A percentile compares a stretch with the other conserved stretches of the same genome.
Evolutionary conservation across 2,797 vertebrate genomes (phyloP).

Genomic region (Aphelocoma californica): DNA sequence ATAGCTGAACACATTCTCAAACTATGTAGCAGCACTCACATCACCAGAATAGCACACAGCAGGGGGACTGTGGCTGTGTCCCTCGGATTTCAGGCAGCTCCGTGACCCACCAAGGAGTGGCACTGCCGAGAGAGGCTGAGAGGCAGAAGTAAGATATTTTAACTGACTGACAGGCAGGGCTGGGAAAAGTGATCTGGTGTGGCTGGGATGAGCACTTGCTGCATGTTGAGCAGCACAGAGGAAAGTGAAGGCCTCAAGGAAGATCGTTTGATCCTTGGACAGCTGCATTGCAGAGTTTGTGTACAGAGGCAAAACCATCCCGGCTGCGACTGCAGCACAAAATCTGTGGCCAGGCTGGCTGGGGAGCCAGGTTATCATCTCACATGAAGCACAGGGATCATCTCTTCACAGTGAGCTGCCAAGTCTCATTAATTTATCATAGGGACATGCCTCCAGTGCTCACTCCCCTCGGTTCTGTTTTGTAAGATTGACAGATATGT

Average conservation of each 20-base stretch:
- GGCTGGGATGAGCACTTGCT: not conserved
- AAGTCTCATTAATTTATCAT: constrained; percentile 50
- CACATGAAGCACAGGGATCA: not conserved
- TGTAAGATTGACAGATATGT: constrained; percentile 9
- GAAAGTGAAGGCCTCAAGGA: not conserved
- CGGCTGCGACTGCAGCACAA: not conserved
- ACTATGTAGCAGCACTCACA: not conserved
- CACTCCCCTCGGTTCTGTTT: not conserved
- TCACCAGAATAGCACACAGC: not conserved
- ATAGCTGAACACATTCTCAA: not conserved
- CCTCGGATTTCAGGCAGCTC: not conserved
- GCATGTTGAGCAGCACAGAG: not conserved
- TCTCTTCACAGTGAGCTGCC: constrained; percentile 11
- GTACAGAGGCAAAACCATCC: not conserved
- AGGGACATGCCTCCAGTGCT: constrained; percentile 12
- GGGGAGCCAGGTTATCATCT: not conserved
- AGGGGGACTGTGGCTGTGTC: not conserved
- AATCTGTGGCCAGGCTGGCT: not conserved
- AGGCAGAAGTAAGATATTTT: not conserved
- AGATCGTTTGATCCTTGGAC: not conserved
- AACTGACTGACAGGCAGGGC: not conserved
- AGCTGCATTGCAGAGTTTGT: not conserved
- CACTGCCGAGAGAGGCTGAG: not conserved
- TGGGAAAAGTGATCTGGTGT: not conserved
- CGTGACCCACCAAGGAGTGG: not conserved